phyloP scores from a whole-genome alignment of 2,888 invertebrate genomes.

The Heliconius ismenius region DNA sequence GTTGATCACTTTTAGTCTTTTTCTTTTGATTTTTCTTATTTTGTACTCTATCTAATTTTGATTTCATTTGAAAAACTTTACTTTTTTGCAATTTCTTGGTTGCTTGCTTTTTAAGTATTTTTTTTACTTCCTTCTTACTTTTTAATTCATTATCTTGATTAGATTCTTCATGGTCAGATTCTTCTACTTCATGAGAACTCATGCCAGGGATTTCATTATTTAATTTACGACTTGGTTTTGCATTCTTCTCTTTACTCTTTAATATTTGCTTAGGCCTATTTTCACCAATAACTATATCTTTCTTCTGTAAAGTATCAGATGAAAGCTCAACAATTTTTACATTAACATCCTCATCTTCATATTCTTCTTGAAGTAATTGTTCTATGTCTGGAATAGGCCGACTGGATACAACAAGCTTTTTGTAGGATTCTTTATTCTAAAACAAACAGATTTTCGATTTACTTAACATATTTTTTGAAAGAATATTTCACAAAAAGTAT shows the following conservation, averaged over 20 bases:
- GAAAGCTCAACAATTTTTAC: constrained; percentile 90
- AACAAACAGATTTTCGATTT: constrained; percentile 19
- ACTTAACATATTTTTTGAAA: neutral
- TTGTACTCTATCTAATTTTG: constrained; percentile 85
- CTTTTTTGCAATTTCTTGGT: constrained; percentile 88
- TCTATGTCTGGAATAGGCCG: constrained; percentile 87
- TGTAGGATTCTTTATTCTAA: constrained; percentile 86
- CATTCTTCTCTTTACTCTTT: constrained; percentile 47
- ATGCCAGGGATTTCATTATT: constrained; percentile 64
- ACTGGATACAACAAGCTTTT: constrained; percentile 87
- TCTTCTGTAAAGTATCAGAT: constrained; percentile 85
- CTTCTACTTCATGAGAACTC: constrained; percentile 63
- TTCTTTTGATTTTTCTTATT: constrained; percentile 84
- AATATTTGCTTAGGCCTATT: constrained; percentile 78
- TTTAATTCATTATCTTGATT: constrained; percentile 60
- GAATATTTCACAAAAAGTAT: neutral
- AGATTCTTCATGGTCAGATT: constrained; percentile 54
- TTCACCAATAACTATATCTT: constrained; percentile 87
- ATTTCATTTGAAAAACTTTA: constrained; percentile 89
- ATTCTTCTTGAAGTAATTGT: constrained; percentile 85
- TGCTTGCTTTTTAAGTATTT: constrained; percentile 86
- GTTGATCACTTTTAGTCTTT: constrained; percentile 57
- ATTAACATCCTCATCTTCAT: constrained; percentile 89
- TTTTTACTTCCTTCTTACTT: constrained; percentile 87
- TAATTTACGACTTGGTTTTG: constrained; percentile 51